These are phyloP conservation scores for Morelia viridis DNA, from an alignment of 2,797 vertebrate genomes.

Conservation along the genomic window DNA sequence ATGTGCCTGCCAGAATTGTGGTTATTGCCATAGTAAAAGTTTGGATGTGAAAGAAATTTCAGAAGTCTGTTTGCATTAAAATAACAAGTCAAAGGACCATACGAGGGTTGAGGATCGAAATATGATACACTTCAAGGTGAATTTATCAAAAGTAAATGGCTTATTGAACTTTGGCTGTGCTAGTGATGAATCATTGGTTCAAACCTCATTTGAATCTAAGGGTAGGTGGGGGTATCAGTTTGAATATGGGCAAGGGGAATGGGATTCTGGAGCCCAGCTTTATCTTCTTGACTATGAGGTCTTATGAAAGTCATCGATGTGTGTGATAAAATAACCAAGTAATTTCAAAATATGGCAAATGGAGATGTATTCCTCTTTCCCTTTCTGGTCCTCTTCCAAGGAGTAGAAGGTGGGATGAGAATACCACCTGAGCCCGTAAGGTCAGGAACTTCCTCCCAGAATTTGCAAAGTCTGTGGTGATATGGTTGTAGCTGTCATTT, in stretches of 20 bases:
- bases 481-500: background rate
- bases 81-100: constrained; percentile 65
- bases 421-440: background rate
- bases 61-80: constrained; percentile 70
- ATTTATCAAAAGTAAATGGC: constrained; percentile 40
- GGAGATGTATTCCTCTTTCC: too few species aligned
- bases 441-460: background rate
- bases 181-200: background rate
- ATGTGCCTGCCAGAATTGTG: constrained; percentile 65
- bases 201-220: background rate
- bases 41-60: constrained; percentile 60
- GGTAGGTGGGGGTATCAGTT: background rate
- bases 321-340: background rate
- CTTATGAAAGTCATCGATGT: background rate
- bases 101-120: constrained; percentile 31
- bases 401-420: background rate
- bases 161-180: constrained; percentile 9
- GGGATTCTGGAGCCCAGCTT: background rate
- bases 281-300: too few species aligned
- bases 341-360: background rate
- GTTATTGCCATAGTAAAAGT: constrained; percentile 62
- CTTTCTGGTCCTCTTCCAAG: background rate
- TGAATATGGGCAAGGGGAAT: background rate
- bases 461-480: background rate
- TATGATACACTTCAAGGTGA: constrained; percentile 41